Evolutionary conservation across 1,140 invertebrate species (phyloP).

Genomic region (Sycobia sp.): DNA sequence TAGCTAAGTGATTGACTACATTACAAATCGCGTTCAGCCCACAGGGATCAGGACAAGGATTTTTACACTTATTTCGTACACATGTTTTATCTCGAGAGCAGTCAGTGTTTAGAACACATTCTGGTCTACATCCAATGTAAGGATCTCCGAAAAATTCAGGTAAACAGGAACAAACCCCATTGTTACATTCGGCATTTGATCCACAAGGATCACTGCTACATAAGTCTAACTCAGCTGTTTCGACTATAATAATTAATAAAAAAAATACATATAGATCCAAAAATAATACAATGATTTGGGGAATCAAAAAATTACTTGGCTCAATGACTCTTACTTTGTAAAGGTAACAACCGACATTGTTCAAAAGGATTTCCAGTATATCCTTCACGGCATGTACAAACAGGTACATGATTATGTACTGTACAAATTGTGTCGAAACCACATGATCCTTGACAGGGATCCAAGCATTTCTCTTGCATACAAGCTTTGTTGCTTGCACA

Average conservation of each 20-base stretch:
- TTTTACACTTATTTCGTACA: constrained; percentile 70
- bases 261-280: too few species aligned
- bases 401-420: constrained; percentile 72
- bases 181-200: constrained; percentile 66
- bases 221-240: constrained; percentile 57
- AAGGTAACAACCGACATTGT: constrained; percentile 50
- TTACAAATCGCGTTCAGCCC: constrained; percentile 74
- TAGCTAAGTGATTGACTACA: constrained; percentile 76
- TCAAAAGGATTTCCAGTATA: constrained; percentile 77
- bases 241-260: constrained; percentile 43
- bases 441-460: constrained; percentile 74
- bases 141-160: constrained; percentile 72
- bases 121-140: constrained; percentile 67
- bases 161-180: constrained; percentile 68
- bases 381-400: constrained; percentile 66
- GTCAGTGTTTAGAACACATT: constrained; percentile 75
- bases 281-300: too few species aligned
- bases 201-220: constrained; percentile 72
- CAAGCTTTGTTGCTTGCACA: constrained; percentile 70
- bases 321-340: constrained; percentile 50
- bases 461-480: constrained; percentile 69
- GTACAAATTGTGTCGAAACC: constrained; percentile 70
- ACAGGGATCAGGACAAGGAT: constrained; percentile 75
- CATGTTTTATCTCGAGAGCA: constrained; percentile 76
- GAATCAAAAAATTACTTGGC: too few species aligned